Percentiles rank a stretch among this genome's conserved stretches.
phyloP scores from a whole-genome alignment of 1,140 invertebrate species.

The Palaemon carinicauda region DNA sequence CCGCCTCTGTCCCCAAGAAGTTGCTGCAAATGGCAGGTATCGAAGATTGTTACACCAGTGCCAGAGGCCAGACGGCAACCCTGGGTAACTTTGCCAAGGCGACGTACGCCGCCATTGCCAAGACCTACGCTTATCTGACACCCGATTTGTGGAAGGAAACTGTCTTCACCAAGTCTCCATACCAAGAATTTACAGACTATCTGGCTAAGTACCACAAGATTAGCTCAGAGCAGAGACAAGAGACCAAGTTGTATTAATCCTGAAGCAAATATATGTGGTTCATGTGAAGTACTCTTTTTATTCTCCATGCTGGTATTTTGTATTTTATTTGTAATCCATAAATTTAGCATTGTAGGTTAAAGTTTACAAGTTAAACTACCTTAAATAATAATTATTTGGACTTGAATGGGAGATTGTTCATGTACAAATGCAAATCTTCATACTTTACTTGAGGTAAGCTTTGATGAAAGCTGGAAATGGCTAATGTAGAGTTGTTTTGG shows the following conservation, averaged over 20 bases:
- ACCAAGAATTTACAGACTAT: slow-evolving; percentile 93
- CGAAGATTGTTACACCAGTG: slow-evolving; percentile 98
- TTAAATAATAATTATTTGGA: no score
- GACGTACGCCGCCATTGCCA: slow-evolving; percentile 97
- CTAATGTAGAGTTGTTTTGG: no score
- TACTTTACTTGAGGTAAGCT: no score
- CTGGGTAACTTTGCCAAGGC: slow-evolving; percentile 99
- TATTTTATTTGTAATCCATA: no score
- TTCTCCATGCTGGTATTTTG: no score
- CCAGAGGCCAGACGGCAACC: slow-evolving; percentile 95
- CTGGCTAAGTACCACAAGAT: slow-evolving; percentile 76
- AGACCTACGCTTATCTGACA: slow-evolving; percentile 98
- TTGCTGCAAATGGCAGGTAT: slow-evolving; percentile 98
- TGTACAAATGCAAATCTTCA: no score
- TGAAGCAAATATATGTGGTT: no score
- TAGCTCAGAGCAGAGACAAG: slow-evolving; percentile 66
- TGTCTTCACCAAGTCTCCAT: slow-evolving; percentile 86
- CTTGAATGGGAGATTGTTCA: no score
- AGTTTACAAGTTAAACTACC: no score
- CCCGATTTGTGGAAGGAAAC: slow-evolving; percentile 98
- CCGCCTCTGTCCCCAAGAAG: slow-evolving; percentile 99
- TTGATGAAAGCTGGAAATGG: no score
- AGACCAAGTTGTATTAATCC: slow-evolving; percentile 60
- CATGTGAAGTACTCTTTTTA: no score
- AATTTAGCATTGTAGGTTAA: no score